phyloP scores from a whole-genome alignment of 2,797 vertebrate genomes.

The Ceryle rudis region DNA sequence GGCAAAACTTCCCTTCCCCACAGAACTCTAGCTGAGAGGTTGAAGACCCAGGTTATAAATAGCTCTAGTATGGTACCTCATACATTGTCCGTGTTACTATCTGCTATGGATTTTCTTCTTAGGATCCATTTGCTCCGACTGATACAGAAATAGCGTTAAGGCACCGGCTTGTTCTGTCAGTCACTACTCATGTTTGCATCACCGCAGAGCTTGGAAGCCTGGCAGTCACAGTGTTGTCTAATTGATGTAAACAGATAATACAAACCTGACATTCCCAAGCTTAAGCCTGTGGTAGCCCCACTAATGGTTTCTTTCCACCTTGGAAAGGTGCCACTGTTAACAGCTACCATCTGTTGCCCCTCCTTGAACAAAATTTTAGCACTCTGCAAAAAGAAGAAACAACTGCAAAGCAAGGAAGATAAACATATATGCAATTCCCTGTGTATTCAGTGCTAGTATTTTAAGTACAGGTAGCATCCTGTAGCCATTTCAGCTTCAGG shows the following conservation, averaged over 20 bases:
- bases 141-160: not conserved
- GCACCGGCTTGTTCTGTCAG: not conserved
- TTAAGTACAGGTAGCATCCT: not conserved
- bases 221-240: not conserved
- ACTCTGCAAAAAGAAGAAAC: not conserved
- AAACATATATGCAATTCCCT: not conserved
- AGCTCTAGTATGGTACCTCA: not conserved
- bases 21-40: not conserved
- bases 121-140: not conserved
- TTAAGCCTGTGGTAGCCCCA: not conserved
- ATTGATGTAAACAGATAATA: not conserved
- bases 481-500: not conserved
- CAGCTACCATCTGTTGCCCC: conserved; percentile 10
- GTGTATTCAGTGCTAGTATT: not conserved
- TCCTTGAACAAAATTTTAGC: not conserved
- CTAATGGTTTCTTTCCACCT: not conserved
- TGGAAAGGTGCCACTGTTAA: conserved; percentile 29
- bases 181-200: not conserved
- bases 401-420: not conserved
- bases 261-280: not conserved
- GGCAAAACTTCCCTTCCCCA: not conserved
- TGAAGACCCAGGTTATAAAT: not conserved
- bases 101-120: not conserved
- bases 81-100: not conserved
- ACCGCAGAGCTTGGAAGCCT: not conserved